A percentile compares a stretch with the other conserved stretches of the same genome.
phyloP scores from a whole-genome alignment of 2,797 vertebrate genomes.

The Psittacula echo region DNA sequence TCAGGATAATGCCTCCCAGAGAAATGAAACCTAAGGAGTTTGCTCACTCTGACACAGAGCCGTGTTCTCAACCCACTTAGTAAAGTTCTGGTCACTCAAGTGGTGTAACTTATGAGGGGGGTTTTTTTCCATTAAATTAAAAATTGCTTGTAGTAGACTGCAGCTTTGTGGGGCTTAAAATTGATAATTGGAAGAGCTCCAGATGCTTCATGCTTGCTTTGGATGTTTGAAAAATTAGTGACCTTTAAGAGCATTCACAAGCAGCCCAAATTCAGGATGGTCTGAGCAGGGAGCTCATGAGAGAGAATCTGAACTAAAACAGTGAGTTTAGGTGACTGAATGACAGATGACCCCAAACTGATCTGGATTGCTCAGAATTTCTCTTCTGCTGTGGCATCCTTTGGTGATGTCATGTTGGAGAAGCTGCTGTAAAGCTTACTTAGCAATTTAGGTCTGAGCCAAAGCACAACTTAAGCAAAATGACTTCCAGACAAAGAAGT shows the following conservation, averaged over 20 bases:
- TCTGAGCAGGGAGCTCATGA: neutral
- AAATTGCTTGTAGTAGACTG: neutral
- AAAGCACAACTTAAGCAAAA: neutral
- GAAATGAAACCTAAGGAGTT: neutral
- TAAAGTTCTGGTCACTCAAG: neutral
- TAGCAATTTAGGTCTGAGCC: neutral
- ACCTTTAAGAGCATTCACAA: neutral
- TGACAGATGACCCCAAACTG: neutral
- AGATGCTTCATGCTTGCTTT: neutral
- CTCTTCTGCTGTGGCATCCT: neutral
- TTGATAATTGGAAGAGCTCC: neutral
- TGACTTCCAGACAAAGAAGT: neutral
- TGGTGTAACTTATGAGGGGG: neutral
- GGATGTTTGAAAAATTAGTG: neutral
- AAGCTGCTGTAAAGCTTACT: neutral
- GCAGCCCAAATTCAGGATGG: neutral
- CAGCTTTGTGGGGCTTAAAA: neutral
- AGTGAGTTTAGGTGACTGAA: accelerated
- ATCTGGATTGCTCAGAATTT: neutral
- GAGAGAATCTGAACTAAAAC: neutral
- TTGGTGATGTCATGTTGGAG: neutral
- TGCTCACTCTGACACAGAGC: neutral
- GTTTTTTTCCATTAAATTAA: neutral
- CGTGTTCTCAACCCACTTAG: neutral
- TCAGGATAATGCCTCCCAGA: neutral